Evolutionary conservation across 1,140 invertebrate species (phyloP), one percentile per base, ranked within the genome.

Genomic region (Leptoteleia sp.): DNA sequence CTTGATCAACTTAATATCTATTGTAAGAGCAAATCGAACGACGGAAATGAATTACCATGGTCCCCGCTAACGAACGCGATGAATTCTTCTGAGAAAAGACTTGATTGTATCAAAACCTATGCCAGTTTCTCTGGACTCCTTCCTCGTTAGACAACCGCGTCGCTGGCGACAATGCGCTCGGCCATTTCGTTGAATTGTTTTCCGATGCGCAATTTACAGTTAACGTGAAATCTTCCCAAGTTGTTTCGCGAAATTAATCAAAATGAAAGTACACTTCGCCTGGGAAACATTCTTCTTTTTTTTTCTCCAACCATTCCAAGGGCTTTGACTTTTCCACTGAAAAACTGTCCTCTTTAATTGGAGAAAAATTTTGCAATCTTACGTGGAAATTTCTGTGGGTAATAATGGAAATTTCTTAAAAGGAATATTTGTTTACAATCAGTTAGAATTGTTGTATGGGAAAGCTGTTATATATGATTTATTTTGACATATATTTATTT

Each of bases 61-160:
- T n/a, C 57, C 61, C 9, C 27, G 8, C 61, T 75, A 67, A 75
- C 61, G 61, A 73, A 73, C 45, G 22, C 67, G 52, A 75, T 59
- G 37, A 55, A 50, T 67, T 65, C 61, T 73, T 73, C 70, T 64
- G 11, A 31, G 70, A 73, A 73, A 54, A 64, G 50, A 50, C 31
- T 45, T 48, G 70, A 72, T 72, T 62, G 31, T 55, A 71, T 61
- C 67, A 62, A 48, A 70, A 52, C 54, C 43, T 52, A 43, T 16
- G 19, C 19, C 52, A 16, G 16, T n/a, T n/a, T n/a, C 9, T 42
- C 29, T 9, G 40, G 33, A 33, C 37, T 59, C 16, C n/a, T 70
- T 35, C 45, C 65, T 61, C 57, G 43, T 50, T 61, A 33, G 33
- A 40, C 45, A 45, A 52, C 15, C 37, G n/a, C 43, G 11, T 43